phyloP scores from a whole-genome alignment of 2,888 invertebrate species.

The Tinea trinotella region DNA sequence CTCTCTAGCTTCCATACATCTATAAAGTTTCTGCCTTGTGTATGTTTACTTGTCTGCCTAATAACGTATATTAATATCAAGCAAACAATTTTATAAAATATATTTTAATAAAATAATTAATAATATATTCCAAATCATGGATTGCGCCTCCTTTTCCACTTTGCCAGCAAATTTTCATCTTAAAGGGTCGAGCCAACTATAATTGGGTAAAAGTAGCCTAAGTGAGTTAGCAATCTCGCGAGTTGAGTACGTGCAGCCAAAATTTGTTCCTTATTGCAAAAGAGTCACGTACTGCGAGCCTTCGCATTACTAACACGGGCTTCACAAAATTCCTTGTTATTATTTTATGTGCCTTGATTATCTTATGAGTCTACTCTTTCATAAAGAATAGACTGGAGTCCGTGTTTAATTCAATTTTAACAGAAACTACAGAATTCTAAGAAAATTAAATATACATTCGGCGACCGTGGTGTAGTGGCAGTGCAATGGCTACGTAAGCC shows the following conservation, averaged over 20 bases:
- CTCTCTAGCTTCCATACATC: too few relatives aligned
- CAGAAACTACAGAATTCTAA: too few relatives aligned
- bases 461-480: too few relatives aligned
- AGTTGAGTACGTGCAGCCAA: conserved; percentile 13
- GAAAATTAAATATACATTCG: too few relatives aligned
- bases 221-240: conserved; percentile 36
- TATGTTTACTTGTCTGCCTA: too few relatives aligned
- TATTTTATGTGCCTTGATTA: conserved; percentile 17
- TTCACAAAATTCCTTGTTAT: conserved; percentile 18
- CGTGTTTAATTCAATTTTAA: too few relatives aligned
- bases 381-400: neutral
- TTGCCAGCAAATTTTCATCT: neutral
- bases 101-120: neutral
- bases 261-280: conserved; percentile 15
- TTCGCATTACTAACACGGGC: conserved; percentile 6
- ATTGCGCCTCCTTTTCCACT: neutral
- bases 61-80: too few relatives aligned
- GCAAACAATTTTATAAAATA: too few relatives aligned
- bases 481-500: too few relatives aligned
- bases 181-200: conserved; percentile 28
- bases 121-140: neutral
- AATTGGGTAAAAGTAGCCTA: conserved; percentile 41
- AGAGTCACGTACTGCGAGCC: conserved; percentile 12
- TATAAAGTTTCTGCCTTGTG: too few relatives aligned
- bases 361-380: conserved; percentile 11